Evolutionary conservation across 2,888 invertebrate species (phyloP), one percentile per base, ranked within the genome.

Genomic region (Ichneumon xanthorius): DNA sequence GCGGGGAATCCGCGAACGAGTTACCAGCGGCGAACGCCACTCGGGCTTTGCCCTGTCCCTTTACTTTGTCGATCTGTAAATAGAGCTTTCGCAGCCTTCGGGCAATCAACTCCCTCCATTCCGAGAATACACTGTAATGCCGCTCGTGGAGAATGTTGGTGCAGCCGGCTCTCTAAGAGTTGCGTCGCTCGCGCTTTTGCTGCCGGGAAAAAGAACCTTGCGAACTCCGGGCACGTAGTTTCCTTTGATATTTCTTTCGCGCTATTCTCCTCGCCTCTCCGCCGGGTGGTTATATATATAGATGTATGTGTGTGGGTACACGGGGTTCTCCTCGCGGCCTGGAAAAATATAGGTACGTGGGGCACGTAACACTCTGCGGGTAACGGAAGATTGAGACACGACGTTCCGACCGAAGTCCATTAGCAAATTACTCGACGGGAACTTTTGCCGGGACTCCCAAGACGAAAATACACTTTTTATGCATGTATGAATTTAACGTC

Each of bases 161-260:
- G 53, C 70, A 70, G 61, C 75, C 22, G 73, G 30, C 58, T 58
- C 26, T 58, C 26, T 58, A 11, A 11, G 26, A 58, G 26, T 22
- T 4, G 26, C 58, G 58, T 2, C 70, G 58, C 40, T 22, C 75
- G 48, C 61, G 7, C 33, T 73, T 14, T 48, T 11, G 30, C 22
- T 26, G 26, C 11, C 14, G 58, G 58, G 58, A 22, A 26, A 58
- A 26, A 58, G 26, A 58, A 16, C 61, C 22, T 72, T 30, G 40
- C 26, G 11, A 48, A 79, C 75, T 45, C 85, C 4, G 67, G 22
- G 63, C 85, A 85, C 81, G 84, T 85, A 78, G 37, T 73, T 81
- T 81, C 78, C 79, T 85, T 85, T 85, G 85, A 85, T 82, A 85
- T 85, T 79, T 79, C 81, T 65, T 71, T 75, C 75, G 70, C 55